Conservation (phyloP, 1,140 invertebrate genomes). For the Bombus waltoni region DNA sequence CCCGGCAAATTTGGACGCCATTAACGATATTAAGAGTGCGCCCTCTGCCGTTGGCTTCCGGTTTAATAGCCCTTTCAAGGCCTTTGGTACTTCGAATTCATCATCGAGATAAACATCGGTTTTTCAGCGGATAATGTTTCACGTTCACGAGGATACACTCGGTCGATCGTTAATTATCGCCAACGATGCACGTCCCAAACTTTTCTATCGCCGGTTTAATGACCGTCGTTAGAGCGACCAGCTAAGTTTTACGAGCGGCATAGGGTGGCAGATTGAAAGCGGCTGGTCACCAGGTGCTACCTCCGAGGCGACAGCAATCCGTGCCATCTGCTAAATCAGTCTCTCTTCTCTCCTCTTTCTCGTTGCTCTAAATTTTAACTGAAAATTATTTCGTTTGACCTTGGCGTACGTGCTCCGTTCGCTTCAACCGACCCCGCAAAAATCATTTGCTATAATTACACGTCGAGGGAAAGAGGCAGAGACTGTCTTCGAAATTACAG, state of each 20-base stretch:
- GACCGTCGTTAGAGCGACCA: slow-evolving; percentile 50
- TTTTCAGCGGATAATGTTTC: slow-evolving; percentile 70
- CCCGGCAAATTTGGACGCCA: slow-evolving; percentile 38
- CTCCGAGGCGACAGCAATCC: slow-evolving; percentile 35
- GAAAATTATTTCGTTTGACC: neutral
- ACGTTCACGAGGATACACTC: slow-evolving; percentile 58
- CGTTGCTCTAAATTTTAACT: slow-evolving; percentile 26
- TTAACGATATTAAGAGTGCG: slow-evolving; percentile 46
- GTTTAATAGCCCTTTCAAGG: slow-evolving; percentile 57
- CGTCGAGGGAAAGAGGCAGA: neutral
- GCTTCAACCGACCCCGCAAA: too few species aligned
- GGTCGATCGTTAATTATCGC: slow-evolving; percentile 66
- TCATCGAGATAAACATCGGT: slow-evolving; percentile 69
- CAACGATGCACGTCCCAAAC: slow-evolving; percentile 62
- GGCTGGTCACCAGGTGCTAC: slow-evolving; percentile 64
- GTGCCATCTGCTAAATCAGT: slow-evolving; percentile 60
- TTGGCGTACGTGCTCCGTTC: too few species aligned
- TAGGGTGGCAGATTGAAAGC: slow-evolving; percentile 63
- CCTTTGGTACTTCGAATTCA: slow-evolving; percentile 58
- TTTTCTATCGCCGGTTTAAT: slow-evolving; percentile 68
- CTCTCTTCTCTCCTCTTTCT: neutral
- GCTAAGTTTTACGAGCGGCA: slow-evolving; percentile 59
- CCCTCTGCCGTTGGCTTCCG: slow-evolving; percentile 49
- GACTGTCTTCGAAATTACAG: too few species aligned
- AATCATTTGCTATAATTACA: neutral